phyloP scores from a whole-genome alignment of 2,888 invertebrate genomes.

The Caenorhabditis angaria region DNA sequence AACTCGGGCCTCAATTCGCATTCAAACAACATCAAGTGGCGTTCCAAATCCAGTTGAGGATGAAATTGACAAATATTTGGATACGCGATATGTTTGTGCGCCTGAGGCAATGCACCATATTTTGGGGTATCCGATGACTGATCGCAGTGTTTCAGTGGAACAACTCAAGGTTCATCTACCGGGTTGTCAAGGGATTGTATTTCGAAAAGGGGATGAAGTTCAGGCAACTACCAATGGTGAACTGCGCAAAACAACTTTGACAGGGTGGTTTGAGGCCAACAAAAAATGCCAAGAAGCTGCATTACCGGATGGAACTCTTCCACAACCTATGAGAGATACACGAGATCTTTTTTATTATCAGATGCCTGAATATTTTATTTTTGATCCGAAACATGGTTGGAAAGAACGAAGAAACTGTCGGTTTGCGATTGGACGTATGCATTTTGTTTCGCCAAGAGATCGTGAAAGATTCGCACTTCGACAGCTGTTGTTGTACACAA shows the following conservation, averaged over 20 bases:
- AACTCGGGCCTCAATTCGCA: not conserved
- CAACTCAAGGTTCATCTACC: constrained; percentile 40
- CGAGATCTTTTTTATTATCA: constrained; percentile 7
- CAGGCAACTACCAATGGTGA: constrained; percentile 1
- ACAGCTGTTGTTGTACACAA: constrained; percentile 14
- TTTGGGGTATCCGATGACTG: constrained; percentile 30
- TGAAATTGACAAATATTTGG: constrained; percentile 32
- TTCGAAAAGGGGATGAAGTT: constrained; percentile 9
- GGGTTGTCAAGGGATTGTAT: constrained; percentile 29
- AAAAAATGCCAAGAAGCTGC: not conserved
- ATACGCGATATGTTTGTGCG: constrained; percentile 42
- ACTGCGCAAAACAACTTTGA: constrained; percentile 7
- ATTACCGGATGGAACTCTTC: not conserved
- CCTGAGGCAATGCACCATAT: constrained; percentile 41
- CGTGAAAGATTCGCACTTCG: constrained; percentile 26
- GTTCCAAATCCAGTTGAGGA: constrained; percentile 9
- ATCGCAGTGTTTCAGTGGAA: constrained; percentile 9
- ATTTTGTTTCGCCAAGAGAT: constrained; percentile 23
- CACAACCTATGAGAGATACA: not conserved
- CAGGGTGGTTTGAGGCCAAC: constrained; percentile 13
- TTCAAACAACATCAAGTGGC: not conserved
- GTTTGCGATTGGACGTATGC: constrained; percentile 23
- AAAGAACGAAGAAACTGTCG: not conserved
- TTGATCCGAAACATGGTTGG: constrained; percentile 11
- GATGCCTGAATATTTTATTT: constrained; percentile 30